Evolutionary conservation across 1,140 invertebrate species (phyloP), one percentile per base, ranked within the genome.

Genomic region (Drosophila littoralis): DNA sequence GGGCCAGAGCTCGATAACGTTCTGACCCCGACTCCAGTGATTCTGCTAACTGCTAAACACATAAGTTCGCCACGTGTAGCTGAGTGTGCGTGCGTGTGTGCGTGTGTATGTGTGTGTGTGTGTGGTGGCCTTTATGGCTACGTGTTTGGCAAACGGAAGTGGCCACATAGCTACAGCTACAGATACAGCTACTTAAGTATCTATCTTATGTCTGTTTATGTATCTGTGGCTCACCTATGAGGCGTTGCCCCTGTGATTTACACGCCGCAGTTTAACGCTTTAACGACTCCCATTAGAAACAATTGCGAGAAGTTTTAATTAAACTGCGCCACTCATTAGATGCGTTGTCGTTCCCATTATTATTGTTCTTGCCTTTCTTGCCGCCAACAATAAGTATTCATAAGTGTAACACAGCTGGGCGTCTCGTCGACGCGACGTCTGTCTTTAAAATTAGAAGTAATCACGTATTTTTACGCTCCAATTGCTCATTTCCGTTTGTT

Each of bases 71-170:
- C 59, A 12, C 35, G 55, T 73, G 63, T 73, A 36, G 68, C 65
- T 40, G 43, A 61, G 58, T 74, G 58, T 76, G 77, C 72, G 63
- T 67, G 42, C 28, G 13, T 17, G 52, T 43, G 68, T 63, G 66
- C 51, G 60, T n/a, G n/a, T n/a, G n/a, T n/a, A n/a, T 67, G 42
- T 17, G 13, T 17, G 52, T 43, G 63, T 58, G 51, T 65, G 64
- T 74, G 46, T 40, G 38, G 40, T 55, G 51, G 54, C 75, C 81
- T 88, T 89, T 89, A 83, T 89, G 84, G 84, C 84, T 89, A 89
- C 84, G 84, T 89, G 84, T 89, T 89, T 89, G 75, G 84, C 84
- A 89, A 89, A 81, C 84, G 80, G 85, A 89, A 89, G 81, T 89
- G 85, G 84, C 84, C 85, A 84, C 67, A 79, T 72, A 68, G 75